phyloP scores from a whole-genome alignment of 1,140 invertebrate species.

The Lasioglossum albipes region DNA sequence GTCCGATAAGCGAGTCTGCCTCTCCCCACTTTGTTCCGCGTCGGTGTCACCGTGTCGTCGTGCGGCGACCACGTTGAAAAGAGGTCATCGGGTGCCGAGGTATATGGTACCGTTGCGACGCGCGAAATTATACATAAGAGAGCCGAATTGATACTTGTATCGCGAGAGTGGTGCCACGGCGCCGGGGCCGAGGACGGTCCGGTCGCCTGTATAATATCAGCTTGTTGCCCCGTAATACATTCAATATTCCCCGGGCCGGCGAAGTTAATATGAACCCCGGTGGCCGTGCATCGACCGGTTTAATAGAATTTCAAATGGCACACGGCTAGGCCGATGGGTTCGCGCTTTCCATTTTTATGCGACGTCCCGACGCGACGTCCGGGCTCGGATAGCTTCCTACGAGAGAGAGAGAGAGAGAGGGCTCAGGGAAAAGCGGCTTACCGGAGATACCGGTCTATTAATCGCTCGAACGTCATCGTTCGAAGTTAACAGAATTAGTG shows the following conservation, averaged over 20 bases:
- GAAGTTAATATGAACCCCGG: conserved; percentile 32
- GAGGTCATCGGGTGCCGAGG: not conserved
- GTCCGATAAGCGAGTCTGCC: not conserved
- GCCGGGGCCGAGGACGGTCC: too few species aligned
- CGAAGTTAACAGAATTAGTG: conserved; percentile 27
- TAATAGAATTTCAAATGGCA: conserved; percentile 38
- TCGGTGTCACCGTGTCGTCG: not conserved
- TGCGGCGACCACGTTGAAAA: not conserved
- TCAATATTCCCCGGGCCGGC: conserved; percentile 17
- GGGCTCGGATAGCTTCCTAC: not conserved
- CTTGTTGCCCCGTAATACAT: conserved; percentile 5
- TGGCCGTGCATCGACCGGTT: conserved; percentile 8
- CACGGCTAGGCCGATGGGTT: not conserved
- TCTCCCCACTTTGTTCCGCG: not conserved
- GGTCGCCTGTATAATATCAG: conserved; percentile 25
- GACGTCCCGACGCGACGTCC: not conserved
- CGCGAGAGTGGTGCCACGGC: too few species aligned
- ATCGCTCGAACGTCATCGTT: not conserved
- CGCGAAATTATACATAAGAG: not conserved
- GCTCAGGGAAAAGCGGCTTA: not conserved
- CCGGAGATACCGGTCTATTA: not conserved
- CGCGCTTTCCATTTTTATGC: conserved; percentile 12
- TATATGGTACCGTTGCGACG: not conserved
- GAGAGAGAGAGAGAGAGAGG: not conserved
- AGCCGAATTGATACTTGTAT: not conserved